Conservation (phyloP, 2,113 vertebrate species). For the Apistogramma diplotaenia region DNA sequence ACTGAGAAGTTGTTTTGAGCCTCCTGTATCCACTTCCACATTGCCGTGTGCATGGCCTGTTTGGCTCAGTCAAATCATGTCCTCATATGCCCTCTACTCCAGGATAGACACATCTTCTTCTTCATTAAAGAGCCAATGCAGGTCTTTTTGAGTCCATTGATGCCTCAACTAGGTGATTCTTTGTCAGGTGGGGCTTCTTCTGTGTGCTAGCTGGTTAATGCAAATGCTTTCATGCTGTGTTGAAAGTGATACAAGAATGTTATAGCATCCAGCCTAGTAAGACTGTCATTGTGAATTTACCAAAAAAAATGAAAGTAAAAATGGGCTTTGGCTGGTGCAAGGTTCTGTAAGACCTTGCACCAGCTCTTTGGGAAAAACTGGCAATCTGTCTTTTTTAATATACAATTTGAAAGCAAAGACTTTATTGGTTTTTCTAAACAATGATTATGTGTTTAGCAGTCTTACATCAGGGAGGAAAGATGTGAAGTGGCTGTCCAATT, state of each 20-base stretch:
- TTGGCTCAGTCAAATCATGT: not conserved
- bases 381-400: not conserved
- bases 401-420: not conserved
- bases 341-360: not conserved
- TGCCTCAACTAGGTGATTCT: not conserved
- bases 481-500: constrained; percentile 33
- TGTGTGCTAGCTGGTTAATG: not conserved
- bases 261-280: not conserved
- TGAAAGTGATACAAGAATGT: not conserved
- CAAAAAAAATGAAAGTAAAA: not conserved
- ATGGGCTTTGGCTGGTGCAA: not conserved
- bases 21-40: rapidly evolving
- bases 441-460: constrained; percentile 11
- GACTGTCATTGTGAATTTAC: not conserved
- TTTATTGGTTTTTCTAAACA: not conserved
- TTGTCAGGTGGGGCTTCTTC: not conserved
- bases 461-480: constrained; percentile 25
- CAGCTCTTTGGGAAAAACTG: not conserved
- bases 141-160: not conserved
- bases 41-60: not conserved
- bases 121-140: not conserved
- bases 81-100: not conserved
- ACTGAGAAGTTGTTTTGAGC: not conserved
- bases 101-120: not conserved
- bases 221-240: not conserved